Conservation (phyloP, 2,797 vertebrate species). For the Tiaroga cobitis region DNA sequence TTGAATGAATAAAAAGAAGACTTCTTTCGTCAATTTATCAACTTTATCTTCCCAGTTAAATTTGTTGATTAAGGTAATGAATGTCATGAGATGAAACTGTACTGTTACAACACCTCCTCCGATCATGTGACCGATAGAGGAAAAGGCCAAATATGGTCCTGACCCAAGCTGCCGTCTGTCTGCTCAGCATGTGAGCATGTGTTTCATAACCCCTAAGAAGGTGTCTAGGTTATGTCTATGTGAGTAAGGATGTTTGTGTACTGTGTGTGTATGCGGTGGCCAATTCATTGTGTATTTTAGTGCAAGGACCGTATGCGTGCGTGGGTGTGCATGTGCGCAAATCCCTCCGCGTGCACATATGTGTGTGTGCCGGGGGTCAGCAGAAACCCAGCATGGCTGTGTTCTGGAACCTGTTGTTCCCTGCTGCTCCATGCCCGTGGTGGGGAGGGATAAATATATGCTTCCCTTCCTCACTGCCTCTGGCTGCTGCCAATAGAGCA, state of each 20-base stretch:
- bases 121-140: constrained; percentile 51
- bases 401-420: constrained; percentile 64
- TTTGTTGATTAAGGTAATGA: constrained; percentile 43
- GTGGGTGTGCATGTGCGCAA: constrained; percentile 45
- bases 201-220: constrained; percentile 60
- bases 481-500: constrained; percentile 61
- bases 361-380: constrained; percentile 55
- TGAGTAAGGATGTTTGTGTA: constrained; percentile 47
- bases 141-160: constrained; percentile 58
- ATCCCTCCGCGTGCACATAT: constrained; percentile 54
- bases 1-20: background rate
- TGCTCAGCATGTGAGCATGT: constrained; percentile 50
- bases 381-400: constrained; percentile 60
- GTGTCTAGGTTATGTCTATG: constrained; percentile 40
- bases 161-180: constrained; percentile 40
- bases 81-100: constrained; percentile 42
- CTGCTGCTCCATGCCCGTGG: constrained; percentile 56
- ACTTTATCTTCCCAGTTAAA: background rate
- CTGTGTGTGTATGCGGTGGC: constrained; percentile 39
- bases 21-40: background rate
- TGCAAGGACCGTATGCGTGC: constrained; percentile 46
- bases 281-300: constrained; percentile 37
- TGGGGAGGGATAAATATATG: constrained; percentile 64
- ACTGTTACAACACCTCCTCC: constrained; percentile 17
- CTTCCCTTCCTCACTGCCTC: constrained; percentile 52